Conservation (phyloP, 2,888 invertebrate genomes). For the Polymixis flavicincta region DNA sequence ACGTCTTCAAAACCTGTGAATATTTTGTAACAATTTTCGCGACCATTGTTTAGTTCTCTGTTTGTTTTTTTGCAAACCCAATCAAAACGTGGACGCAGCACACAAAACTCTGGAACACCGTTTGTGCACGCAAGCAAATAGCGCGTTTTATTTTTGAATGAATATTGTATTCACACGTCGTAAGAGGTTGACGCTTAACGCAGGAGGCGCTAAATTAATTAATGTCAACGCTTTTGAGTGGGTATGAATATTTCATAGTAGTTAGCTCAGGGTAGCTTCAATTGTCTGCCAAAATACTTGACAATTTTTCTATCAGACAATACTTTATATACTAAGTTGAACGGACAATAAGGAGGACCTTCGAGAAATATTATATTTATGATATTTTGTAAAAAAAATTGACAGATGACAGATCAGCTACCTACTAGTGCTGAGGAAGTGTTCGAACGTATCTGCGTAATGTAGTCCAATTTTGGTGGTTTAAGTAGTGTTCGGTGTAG, state of each 20-base stretch:
- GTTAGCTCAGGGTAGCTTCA: conserved; percentile 12
- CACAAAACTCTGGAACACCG: not conserved
- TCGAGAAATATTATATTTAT: conserved; percentile 26
- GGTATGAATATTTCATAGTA: conserved; percentile 42
- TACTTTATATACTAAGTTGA: conserved; percentile 17
- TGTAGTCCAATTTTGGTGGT: not conserved
- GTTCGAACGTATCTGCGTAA: not conserved
- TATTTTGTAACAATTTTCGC: not conserved
- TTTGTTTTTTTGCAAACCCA: not conserved
- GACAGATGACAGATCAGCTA: not conserved
- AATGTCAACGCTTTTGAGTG: conserved; percentile 22
- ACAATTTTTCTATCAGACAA: conserved; percentile 46
- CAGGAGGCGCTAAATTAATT: conserved; percentile 26
- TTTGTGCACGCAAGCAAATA: conserved; percentile 13
- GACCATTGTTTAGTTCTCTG: not conserved
- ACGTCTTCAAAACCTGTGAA: not conserved
- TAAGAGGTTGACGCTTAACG: not conserved
- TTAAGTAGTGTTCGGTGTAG: not conserved
- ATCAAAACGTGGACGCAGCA: conserved; percentile 1
- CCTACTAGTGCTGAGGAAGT: conserved; percentile 9
- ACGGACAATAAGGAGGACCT: conserved; percentile 24
- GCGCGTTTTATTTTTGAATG: conserved; percentile 15
- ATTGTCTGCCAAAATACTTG: conserved; percentile 41
- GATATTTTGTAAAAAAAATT: not conserved
- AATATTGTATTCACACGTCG: conserved; percentile 12